phyloP scores from a whole-genome alignment of 2,797 vertebrate genomes.

The Karalla daura region DNA sequence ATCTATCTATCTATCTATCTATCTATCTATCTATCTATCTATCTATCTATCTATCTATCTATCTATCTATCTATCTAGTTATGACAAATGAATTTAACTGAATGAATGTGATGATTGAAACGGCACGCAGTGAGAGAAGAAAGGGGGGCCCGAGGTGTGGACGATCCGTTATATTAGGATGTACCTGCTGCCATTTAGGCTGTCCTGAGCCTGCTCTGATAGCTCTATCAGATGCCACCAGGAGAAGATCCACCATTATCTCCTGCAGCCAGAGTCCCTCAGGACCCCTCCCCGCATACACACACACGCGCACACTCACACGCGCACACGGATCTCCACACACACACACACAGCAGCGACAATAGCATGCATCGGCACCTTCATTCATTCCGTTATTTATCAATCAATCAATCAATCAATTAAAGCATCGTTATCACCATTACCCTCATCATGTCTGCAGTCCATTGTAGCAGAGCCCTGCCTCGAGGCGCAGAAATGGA shows the following conservation, averaged over 20 bases:
- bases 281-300: not conserved
- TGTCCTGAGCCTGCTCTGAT: constrained; percentile 66
- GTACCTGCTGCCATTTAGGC: constrained; percentile 58
- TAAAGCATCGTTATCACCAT: constrained; percentile 52
- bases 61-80: too few relatives aligned
- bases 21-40: constrained; percentile 18
- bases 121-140: not conserved
- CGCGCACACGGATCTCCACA: too few relatives aligned
- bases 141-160: not conserved
- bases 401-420: constrained; percentile 46
- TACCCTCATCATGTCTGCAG: constrained; percentile 19
- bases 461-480: constrained; percentile 22
- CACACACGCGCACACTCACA: too few relatives aligned
- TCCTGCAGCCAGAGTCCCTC: constrained; percentile 66
- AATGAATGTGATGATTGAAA: not conserved
- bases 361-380: constrained; percentile 27
- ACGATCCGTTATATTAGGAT: constrained; percentile 66
- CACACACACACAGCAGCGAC: constrained; percentile 4
- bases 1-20: not conserved
- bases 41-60: constrained; percentile 28
- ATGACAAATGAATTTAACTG: too few relatives aligned
- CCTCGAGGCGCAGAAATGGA: constrained; percentile 39
- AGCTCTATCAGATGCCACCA: constrained; percentile 79
- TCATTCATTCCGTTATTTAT: constrained; percentile 9
- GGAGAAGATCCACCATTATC: constrained; percentile 75